Evolutionary conservation across 2,797 vertebrate species (phyloP), one percentile per base, ranked within the genome.

Genomic region (Margarornis squamiger): DNA sequence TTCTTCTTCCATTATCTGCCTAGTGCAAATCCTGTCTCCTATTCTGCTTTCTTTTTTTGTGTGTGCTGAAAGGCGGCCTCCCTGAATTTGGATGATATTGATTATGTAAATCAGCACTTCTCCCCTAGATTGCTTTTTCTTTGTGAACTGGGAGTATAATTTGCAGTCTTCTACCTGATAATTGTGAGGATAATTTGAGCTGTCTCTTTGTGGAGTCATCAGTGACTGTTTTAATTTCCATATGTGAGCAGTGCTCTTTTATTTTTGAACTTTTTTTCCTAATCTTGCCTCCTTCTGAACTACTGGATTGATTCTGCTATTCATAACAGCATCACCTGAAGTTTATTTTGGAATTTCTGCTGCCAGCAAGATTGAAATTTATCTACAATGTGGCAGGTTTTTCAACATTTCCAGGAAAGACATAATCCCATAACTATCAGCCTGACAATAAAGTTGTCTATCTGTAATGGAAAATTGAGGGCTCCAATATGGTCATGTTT

Each of bases 111-210:
- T 97, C 88, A 97, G 86, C 89, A 94, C 74, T 95, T 97, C 94
- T 97, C 86, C 88, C 90, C 93, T 91, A 94, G 93, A 97, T 97
- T 97, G 97, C 97, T 98, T 98, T 97, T 97, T 96, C 97, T 98
- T 96, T 98, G 97, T 97, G 97, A 97, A 93, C 86, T 19, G 89
- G 82, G 74, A 97, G 86, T 51, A 87, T 93, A 97, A 97, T 98
- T 98, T 97, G 94, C 93, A 91, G 87, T 93, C 80, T 96, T 97
- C 92, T 97, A 96, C 96, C 94, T 96, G 94, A 90, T 94, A 97
- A 97, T 83, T 96, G 95, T 86, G 84, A 97, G 90, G 91, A 93
- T 97, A 97, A 98, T 98, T 98, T 97, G 96, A 97, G 95, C 95
- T 95, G 93, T 95, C 97, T 95, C 95, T 95, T 96, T 96, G 96